phyloP scores from a whole-genome alignment of 2,797 vertebrate species.

The Scleropages formosus region DNA sequence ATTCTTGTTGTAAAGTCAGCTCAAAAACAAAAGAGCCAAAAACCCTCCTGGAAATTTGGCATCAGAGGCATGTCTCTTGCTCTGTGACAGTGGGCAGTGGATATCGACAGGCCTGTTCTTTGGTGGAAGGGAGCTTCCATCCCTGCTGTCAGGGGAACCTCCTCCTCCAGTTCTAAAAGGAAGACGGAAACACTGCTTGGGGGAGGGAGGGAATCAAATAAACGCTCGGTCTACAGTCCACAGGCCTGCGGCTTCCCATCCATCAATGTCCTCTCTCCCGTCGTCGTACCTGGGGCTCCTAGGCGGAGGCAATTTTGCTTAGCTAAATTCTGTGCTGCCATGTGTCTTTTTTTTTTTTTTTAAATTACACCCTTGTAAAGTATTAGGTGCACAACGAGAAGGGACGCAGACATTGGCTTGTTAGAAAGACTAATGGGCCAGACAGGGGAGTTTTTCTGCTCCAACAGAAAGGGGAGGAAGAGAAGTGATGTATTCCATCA shows the following conservation, averaged over 20 bases:
- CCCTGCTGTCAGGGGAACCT: neutral
- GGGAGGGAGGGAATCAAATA: constrained; percentile 51
- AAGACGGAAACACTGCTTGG: constrained; percentile 40
- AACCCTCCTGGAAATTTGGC: constrained; percentile 1
- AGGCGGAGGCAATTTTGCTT: constrained; percentile 42
- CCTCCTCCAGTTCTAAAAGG: constrained; percentile 26
- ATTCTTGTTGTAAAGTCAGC: neutral
- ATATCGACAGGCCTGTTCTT: neutral
- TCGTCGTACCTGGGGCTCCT: constrained; percentile 28
- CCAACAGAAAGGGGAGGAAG: constrained; percentile 11
- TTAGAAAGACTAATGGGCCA: constrained; percentile 64
- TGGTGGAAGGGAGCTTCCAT: neutral
- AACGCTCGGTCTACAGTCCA: constrained; percentile 57
- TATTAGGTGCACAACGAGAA: constrained; percentile 51
- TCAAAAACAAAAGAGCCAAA: neutral
- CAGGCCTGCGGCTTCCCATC: constrained; percentile 37
- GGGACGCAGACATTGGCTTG: constrained; percentile 59
- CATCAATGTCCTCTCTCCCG: constrained; percentile 36
- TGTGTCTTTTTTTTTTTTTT: constrained; percentile 65
- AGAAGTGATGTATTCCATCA: constrained; percentile 17
- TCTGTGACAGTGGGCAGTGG: neutral
- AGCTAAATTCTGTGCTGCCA: constrained; percentile 47
- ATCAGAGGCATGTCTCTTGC: too few species aligned
- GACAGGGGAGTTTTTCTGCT: constrained; percentile 14
- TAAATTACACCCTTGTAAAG: constrained; percentile 66